These are phyloP conservation scores for Sylvicola fuscatus DNA, from an alignment of 2,888 invertebrate species.

Conservation along the genomic window DNA sequence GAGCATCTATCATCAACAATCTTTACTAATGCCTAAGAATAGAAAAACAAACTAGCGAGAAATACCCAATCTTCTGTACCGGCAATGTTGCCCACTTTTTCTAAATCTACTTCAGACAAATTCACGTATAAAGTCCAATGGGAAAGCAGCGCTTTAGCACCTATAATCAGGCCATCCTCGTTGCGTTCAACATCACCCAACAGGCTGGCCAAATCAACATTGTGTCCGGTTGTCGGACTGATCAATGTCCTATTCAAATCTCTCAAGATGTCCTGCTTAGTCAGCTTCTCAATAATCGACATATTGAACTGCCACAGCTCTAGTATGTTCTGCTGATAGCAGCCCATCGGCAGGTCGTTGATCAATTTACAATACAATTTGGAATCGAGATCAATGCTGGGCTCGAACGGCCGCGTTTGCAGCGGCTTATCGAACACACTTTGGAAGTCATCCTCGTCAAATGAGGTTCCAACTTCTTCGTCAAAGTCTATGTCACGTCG, in stretches of 20 bases:
- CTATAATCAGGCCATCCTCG: slow-evolving; percentile 35
- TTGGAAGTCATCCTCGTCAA: slow-evolving; percentile 8
- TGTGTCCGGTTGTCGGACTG: slow-evolving; percentile 44
- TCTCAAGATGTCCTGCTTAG: slow-evolving; percentile 37
- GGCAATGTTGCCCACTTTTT: slow-evolving; percentile 44
- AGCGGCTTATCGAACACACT: slow-evolving; percentile 3
- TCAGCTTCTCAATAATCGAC: slow-evolving; percentile 29
- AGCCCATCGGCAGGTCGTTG: slow-evolving; percentile 35
- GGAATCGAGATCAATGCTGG: slow-evolving; percentile 32
- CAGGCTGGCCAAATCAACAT: slow-evolving; percentile 36
- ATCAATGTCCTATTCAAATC: slow-evolving; percentile 34
- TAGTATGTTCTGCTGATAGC: slow-evolving; percentile 40
- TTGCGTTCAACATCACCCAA: slow-evolving; percentile 39
- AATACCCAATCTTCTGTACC: slow-evolving; percentile 58
- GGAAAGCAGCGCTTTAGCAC: slow-evolving; percentile 39
- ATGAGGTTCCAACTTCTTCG: slow-evolving; percentile 9
- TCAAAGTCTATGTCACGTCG: slow-evolving; percentile 6
- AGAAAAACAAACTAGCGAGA: slow-evolving; percentile 2
- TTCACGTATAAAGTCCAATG: slow-evolving; percentile 44
- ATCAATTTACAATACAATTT: slow-evolving; percentile 42
- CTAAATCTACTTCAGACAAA: slow-evolving; percentile 41
- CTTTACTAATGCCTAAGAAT: neutral
- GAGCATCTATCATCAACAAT: neutral
- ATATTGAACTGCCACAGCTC: slow-evolving; percentile 48
- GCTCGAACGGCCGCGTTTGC: slow-evolving; percentile 35